phyloP scores from a whole-genome alignment of 1,140 invertebrate genomes.

The Heliconius himera region DNA sequence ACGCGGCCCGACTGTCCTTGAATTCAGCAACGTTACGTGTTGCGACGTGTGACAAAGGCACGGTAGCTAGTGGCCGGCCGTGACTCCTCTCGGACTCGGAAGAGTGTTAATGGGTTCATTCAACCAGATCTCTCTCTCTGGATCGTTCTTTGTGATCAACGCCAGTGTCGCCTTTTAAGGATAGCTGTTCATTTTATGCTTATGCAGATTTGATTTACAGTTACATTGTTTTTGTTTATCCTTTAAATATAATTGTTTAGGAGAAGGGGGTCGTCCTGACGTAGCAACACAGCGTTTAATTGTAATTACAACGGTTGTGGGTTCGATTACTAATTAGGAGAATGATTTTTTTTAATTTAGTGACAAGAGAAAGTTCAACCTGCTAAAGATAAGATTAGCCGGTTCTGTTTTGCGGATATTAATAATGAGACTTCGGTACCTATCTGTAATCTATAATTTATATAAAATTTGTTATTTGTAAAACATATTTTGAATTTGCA shows the following conservation, averaged over 20 bases:
- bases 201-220: not conserved
- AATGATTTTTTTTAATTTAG: no score
- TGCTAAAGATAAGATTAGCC: no score
- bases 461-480: no score
- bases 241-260: not conserved
- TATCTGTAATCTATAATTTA: no score
- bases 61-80: slow-evolving; percentile 9
- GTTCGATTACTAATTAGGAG: no score
- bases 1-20: not conserved
- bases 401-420: no score
- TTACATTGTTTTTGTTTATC: not conserved
- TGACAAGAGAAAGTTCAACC: no score
- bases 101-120: not conserved
- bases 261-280: no score
- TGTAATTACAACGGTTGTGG: no score
- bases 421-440: no score
- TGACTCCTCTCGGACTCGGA: not conserved
- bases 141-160: not conserved
- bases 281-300: no score
- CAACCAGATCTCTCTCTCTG: not conserved
- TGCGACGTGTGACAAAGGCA: not conserved
- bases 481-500: no score
- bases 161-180: not conserved
- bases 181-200: not conserved
- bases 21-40: not conserved